phyloP scores from a whole-genome alignment of 2,888 invertebrate genomes.

The Drosophila pullipes region DNA sequence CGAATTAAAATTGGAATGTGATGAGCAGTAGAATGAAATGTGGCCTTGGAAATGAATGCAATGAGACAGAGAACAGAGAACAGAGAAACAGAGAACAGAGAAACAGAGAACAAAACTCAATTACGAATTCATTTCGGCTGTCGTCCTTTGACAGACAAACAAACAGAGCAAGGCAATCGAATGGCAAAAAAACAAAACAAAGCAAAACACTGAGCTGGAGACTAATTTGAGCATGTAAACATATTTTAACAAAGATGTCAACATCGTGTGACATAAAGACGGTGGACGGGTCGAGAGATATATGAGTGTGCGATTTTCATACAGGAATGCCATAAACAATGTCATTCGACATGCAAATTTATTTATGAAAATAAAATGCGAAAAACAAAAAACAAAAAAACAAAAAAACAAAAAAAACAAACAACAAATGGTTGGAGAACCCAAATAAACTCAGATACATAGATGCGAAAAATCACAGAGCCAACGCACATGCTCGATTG shows the following conservation, averaged over 20 bases:
- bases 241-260: constrained; percentile 82
- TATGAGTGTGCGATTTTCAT: constrained; percentile 60
- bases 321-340: constrained; percentile 81
- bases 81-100: constrained; percentile 6
- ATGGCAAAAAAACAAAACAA: constrained; percentile 20
- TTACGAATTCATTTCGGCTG: constrained; percentile 81
- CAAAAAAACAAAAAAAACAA: constrained; percentile 39
- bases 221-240: constrained; percentile 79
- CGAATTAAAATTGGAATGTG: constrained; percentile 47
- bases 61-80: constrained; percentile 15
- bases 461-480: constrained; percentile 68
- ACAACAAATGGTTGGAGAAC: constrained; percentile 1
- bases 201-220: constrained; percentile 30
- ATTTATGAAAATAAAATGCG: constrained; percentile 78
- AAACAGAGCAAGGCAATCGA: constrained; percentile 27
- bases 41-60: constrained; percentile 9
- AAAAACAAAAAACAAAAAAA: constrained; percentile 49
- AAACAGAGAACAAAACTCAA: constrained; percentile 65
- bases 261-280: constrained; percentile 75
- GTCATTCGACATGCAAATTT: constrained; percentile 82
- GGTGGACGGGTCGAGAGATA: constrained; percentile 32
- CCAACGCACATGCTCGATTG: constrained; percentile 66
- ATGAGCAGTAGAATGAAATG: constrained; percentile 21
- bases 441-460: constrained; percentile 35
- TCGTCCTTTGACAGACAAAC: constrained; percentile 60